Evolutionary conservation across 2,797 vertebrate species (phyloP).

Genomic region (Coreius guichenoti): DNA sequence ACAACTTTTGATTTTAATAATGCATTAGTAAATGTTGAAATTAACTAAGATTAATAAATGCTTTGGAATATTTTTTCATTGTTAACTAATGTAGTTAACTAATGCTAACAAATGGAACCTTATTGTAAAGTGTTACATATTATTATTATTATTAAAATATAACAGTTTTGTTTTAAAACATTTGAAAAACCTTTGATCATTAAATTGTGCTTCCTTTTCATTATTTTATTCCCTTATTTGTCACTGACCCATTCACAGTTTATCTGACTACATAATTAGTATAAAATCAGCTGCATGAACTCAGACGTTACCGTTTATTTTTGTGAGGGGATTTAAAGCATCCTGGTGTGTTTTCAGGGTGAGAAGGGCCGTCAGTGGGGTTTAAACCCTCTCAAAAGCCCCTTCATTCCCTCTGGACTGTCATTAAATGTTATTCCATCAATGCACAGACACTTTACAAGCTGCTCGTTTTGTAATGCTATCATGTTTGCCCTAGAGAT

Average conservation of each 20-base stretch:
- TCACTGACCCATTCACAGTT: neutral
- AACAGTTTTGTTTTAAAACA: neutral
- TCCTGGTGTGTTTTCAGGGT: constrained; percentile 66
- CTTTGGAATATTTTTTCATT: too few relatives aligned
- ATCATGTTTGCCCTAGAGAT: constrained; percentile 85
- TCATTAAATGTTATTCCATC: constrained; percentile 86
- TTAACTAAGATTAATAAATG: too few relatives aligned
- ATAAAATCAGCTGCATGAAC: neutral
- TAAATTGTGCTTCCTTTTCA: neutral
- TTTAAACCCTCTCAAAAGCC: constrained; percentile 86
- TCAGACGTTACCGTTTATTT: neutral
- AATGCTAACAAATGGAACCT: too few relatives aligned
- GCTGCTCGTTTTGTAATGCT: constrained; percentile 91
- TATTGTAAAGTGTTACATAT: too few relatives aligned
- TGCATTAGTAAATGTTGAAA: too few relatives aligned
- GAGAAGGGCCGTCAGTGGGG: constrained; percentile 81
- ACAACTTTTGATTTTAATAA: too few relatives aligned
- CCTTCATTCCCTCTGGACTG: constrained; percentile 81
- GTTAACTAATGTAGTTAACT: too few relatives aligned
- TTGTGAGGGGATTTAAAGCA: neutral
- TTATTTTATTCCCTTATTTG: too few relatives aligned
- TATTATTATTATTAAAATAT: neutral
- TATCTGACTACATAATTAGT: neutral
- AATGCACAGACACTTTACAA: constrained; percentile 89
- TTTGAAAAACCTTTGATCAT: neutral